These are phyloP conservation scores for Symphodus melops DNA, from an alignment of 2,113 vertebrate genomes.

Conservation along the genomic window DNA sequence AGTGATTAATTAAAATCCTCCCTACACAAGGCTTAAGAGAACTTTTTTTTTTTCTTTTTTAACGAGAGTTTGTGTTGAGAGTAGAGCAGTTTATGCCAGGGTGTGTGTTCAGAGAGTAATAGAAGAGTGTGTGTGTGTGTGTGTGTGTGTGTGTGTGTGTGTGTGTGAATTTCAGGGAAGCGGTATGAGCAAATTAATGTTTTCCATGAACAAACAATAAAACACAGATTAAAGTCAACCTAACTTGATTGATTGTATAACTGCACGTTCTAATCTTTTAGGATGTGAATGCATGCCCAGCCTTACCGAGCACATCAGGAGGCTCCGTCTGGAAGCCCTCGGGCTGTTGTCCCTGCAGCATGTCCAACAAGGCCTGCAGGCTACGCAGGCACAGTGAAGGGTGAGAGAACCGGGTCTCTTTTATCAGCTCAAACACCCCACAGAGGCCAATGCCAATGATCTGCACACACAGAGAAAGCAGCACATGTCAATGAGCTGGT, in stretches of 20 bases:
- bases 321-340: conserved; percentile 98
- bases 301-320: conserved; percentile 95
- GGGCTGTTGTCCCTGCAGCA: conserved; percentile 97
- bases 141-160: no score
- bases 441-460: conserved; percentile 98
- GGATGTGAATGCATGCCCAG: neutral
- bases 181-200: no score
- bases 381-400: conserved; percentile 96
- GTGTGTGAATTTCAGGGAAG: no score
- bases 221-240: no score
- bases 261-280: neutral
- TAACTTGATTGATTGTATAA: neutral
- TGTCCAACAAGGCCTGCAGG: conserved; percentile 96
- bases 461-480: conserved; percentile 73
- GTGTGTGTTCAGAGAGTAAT: no score
- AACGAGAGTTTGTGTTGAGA: no score
- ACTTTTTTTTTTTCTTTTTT: no score
- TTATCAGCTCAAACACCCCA: conserved; percentile 98
- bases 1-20: no score
- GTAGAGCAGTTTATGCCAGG: no score
- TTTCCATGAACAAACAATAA: no score
- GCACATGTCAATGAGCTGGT: conserved; percentile 27
- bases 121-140: no score
- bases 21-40: no score
- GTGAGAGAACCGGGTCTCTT: conserved; percentile 98